Evolutionary conservation across 1,140 invertebrate species (phyloP).

Genomic region (Plodia interpunctella): DNA sequence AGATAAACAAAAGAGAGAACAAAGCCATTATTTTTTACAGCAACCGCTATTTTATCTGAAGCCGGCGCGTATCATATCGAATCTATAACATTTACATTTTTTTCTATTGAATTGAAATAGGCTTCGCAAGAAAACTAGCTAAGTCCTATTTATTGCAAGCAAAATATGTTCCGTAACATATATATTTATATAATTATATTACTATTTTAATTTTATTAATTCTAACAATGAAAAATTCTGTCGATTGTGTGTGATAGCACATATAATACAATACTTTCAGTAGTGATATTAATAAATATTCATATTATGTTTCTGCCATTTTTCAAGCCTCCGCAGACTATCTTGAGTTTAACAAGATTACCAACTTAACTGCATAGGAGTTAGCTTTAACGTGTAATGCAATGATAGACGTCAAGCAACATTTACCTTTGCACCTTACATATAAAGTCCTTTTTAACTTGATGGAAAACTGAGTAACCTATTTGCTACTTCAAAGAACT

Average conservation of each 20-base stretch:
- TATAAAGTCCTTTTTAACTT: too few species aligned
- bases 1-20: not conserved
- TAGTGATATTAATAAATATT: too few species aligned
- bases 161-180: not conserved
- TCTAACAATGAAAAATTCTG: too few species aligned
- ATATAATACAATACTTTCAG: too few species aligned
- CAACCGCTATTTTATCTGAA: conserved; percentile 9
- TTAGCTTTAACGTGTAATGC: too few species aligned
- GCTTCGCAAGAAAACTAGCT: not conserved
- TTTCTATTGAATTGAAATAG: conserved; percentile 9
- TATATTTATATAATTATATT: too few species aligned
- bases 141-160: not conserved
- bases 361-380: too few species aligned
- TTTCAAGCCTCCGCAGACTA: not conserved
- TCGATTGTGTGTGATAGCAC: too few species aligned
- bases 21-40: conserved; percentile 9
- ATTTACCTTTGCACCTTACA: too few species aligned
- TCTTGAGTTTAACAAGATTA: not conserved
- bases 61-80: conserved; percentile 1
- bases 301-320: not conserved
- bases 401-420: not conserved
- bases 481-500: too few species aligned
- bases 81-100: conserved; percentile 11
- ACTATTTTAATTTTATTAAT: too few species aligned
- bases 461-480: too few species aligned